These are phyloP conservation scores for Tiliacea aurago DNA, from an alignment of 2,888 invertebrate genomes.

Conservation along the genomic window DNA sequence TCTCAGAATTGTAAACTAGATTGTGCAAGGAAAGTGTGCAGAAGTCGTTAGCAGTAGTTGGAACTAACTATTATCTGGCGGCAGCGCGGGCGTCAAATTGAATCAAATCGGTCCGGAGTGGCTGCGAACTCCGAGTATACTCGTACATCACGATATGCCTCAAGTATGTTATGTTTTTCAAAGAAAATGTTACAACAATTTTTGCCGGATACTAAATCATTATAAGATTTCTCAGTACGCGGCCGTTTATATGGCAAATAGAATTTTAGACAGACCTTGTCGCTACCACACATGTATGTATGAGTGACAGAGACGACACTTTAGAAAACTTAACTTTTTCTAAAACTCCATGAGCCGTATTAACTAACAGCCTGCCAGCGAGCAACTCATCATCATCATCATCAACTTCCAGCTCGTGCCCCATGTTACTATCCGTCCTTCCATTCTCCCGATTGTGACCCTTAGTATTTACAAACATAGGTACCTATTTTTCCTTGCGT, in stretches of 20 bases:
- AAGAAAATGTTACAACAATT: neutral
- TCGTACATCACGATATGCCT: neutral
- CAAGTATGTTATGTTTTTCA: neutral
- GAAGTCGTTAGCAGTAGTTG: constrained; percentile 53
- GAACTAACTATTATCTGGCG: constrained; percentile 37
- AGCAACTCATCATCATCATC: neutral
- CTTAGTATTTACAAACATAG: neutral
- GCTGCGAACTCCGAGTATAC: neutral
- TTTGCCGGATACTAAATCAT: neutral
- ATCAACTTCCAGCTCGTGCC: too few relatives aligned
- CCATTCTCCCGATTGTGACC: neutral
- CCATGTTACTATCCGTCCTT: too few relatives aligned
- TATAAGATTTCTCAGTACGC: neutral
- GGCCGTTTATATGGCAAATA: neutral
- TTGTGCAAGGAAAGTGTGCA: constrained; percentile 36
- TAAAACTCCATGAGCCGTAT: too few relatives aligned
- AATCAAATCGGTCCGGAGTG: constrained; percentile 41
- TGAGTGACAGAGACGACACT: neutral
- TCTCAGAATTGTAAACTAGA: constrained; percentile 29
- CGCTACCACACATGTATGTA: neutral
- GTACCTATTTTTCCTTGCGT: neutral
- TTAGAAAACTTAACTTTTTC: neutral
- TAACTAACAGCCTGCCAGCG: neutral
- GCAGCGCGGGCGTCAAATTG: constrained; percentile 48
- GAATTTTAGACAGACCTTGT: neutral